Percentiles rank a stretch among this genome's conserved stretches.
Evolutionary conservation across 64 coral and sea anemone species (phyloP).

Genomic region (Stichodactyla mertensii): DNA sequence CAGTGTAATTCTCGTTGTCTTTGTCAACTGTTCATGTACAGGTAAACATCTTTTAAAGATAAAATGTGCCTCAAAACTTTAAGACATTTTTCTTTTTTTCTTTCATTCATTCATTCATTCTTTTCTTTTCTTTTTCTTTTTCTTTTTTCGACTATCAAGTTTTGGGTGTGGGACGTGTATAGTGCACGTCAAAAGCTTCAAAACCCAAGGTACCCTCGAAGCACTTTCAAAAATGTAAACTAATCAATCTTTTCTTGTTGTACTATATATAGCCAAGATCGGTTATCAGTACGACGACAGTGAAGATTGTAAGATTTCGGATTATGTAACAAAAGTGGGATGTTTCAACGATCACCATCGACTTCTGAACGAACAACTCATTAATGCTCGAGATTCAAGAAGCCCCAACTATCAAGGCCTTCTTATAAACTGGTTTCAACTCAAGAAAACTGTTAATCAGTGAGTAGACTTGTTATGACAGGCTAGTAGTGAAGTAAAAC

Average conservation of each 20-base stretch:
- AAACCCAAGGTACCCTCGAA: not conserved
- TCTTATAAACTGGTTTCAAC: not conserved
- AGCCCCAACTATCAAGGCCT: not conserved
- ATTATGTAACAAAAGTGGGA: not conserved
- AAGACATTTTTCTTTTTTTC: not conserved
- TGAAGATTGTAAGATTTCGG: not conserved
- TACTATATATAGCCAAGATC: not conserved
- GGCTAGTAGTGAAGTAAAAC: too few relatives aligned
- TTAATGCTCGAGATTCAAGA: not conserved
- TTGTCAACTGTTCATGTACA: not conserved
- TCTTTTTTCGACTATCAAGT: too few relatives aligned
- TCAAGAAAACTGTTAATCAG: not conserved
- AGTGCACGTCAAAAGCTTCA: too few relatives aligned
- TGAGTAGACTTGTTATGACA: not conserved
- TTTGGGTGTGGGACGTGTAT: too few relatives aligned
- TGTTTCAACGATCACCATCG: not conserved
- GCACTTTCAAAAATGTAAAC: not conserved
- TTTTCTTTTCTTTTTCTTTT: too few relatives aligned
- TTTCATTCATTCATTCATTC: not conserved
- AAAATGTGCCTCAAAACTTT: too few relatives aligned
- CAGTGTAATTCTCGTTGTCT: not conserved
- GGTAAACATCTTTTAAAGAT: not conserved
- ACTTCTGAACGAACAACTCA: not conserved
- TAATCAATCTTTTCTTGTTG: not conserved
- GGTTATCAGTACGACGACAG: not conserved